phyloP scores from a whole-genome alignment of 2,888 invertebrate species.

The Invenusta paracnida region DNA sequence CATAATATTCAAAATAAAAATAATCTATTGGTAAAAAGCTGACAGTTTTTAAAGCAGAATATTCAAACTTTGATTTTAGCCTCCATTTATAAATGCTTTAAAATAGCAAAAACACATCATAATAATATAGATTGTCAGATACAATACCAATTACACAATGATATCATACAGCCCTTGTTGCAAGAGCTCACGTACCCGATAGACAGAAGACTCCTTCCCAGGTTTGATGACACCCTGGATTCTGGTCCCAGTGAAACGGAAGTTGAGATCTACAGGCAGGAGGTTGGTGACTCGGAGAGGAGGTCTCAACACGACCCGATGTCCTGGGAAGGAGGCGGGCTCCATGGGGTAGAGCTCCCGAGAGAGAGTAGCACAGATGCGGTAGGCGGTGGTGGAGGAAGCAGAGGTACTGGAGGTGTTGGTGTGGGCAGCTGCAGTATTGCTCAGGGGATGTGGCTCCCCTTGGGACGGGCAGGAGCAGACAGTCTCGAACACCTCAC shows the following conservation, averaged over 20 bases:
- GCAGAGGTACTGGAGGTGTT: no score
- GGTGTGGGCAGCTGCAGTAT: not conserved
- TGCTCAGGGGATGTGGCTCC: not conserved
- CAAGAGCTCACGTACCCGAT: no score
- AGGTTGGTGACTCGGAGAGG: conserved; percentile 57
- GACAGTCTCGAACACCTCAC: not conserved
- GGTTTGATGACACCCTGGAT: conserved; percentile 58
- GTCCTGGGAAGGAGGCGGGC: conserved; percentile 67
- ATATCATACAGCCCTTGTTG: no score
- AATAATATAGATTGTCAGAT: no score
- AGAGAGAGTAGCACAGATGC: conserved; percentile 75
- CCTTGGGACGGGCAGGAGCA: not conserved
- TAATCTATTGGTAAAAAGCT: no score
- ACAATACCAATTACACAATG: no score
- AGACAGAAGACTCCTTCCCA: conserved; percentile 60
- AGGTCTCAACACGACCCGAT: conserved; percentile 71
- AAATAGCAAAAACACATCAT: no score
- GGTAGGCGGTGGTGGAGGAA: conserved; percentile 53
- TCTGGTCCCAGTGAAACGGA: conserved; percentile 55
- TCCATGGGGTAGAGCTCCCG: conserved; percentile 73
- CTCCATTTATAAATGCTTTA: no score
- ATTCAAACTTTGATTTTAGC: no score
- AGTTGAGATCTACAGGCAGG: conserved; percentile 54
- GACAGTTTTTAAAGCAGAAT: no score
- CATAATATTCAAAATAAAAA: no score